Base-by-base conservation (phyloP, 2,888 invertebrate genomes). In the Tenthredo amoena region DNA sequence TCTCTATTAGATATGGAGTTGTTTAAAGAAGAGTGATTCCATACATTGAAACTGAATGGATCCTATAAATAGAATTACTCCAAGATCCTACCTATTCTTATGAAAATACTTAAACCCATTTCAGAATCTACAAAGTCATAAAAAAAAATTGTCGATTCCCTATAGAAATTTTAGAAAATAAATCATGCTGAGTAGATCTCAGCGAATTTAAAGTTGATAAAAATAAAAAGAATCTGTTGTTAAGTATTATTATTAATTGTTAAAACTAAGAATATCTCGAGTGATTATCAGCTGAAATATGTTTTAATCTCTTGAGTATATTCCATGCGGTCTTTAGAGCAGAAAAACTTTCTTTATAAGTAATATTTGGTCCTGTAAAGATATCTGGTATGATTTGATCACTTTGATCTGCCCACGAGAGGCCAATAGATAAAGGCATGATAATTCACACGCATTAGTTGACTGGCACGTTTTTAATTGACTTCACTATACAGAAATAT, bases 191-290 rank as follows among this genome's bases (percentile, higher is more conserved):
- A 83, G 83, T 83, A 31, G 83, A 83, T 71, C 83, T 83, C 83
- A 68, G 83, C 68, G 43, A 34, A 55, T 83, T 83, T 83, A 47
- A 83, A 68, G 21, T 83, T 47, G 31, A 74, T 74, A 21, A 43
- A 74, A 74, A 40, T 40, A 72, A 74, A 21, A 31, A 37, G n/a
- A 62, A 68, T 47, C 47, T 65, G 40, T 83, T 83, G 83, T 83
- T 83, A 83, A 65, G 43, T 83, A 83, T 68, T 83, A 83, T 71
- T 83, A 83, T 83, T 83, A 47, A 83, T 83, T 83, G 83, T 83
- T 83, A 68, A 71, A 26, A 68, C n/a, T 83, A 83, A 83, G 71
- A 68, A 71, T 71, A 68, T 83, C 82, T 68, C 31, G 68, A 65
- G 26, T 71, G 21, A 62, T 83, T 68, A 83, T 83, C 83, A 68